phyloP scores from a whole-genome alignment of 2,113 vertebrate species.

The Prionailurus bengalensis region DNA sequence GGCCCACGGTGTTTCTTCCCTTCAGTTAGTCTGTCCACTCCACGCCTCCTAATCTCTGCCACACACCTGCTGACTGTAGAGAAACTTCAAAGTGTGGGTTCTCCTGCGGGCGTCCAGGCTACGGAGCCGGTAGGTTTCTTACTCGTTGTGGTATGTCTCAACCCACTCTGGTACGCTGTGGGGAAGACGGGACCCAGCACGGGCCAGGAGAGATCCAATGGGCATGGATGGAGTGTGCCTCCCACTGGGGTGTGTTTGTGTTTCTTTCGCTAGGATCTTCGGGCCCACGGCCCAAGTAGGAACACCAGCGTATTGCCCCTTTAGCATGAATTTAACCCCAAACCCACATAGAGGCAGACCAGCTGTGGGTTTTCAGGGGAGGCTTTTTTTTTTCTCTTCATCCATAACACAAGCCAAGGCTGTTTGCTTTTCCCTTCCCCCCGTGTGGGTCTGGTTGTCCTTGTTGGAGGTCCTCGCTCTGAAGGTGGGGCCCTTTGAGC shows the following conservation, averaged over 20 bases:
- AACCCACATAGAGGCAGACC: neutral
- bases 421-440: neutral
- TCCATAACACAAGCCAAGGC: neutral
- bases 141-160: neutral
- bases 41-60: neutral
- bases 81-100: neutral
- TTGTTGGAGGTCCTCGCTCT: neutral
- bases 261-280: neutral
- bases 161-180: fast-evolving
- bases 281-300: neutral
- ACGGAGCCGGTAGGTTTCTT: neutral
- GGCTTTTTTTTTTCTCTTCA: neutral
- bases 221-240: neutral
- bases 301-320: neutral
- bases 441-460: neutral
- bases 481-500: neutral
- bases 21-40: neutral
- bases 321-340: neutral
- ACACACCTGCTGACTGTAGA: neutral
- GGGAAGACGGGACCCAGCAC: neutral
- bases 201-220: neutral
- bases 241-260: neutral
- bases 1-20: neutral
- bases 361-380: neutral
- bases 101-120: neutral